Evolutionary conservation across 2,888 invertebrate species (phyloP).

Genomic region (Himalopsyche kuldschensis): DNA sequence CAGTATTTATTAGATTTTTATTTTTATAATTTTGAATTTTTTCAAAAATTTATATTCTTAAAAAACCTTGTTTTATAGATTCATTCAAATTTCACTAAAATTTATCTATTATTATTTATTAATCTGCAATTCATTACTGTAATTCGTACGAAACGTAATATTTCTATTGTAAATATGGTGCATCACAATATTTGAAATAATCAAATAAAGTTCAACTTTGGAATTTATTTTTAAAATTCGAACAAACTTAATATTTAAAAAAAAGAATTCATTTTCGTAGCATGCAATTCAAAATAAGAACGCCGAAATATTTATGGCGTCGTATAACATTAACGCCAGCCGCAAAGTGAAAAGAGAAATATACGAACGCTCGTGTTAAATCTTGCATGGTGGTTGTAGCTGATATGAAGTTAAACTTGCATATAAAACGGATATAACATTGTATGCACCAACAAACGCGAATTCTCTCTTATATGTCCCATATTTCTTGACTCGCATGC

Average conservation of each 20-base stretch:
- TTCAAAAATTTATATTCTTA: no score
- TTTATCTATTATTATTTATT: no score
- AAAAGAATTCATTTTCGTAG: background rate
- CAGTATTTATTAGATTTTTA: no score
- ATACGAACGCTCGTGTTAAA: background rate
- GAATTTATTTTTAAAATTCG: no score
- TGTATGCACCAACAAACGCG: conserved; percentile 1
- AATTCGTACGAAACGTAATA: no score
- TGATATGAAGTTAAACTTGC: background rate
- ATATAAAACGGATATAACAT: background rate
- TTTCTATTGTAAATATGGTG: no score
- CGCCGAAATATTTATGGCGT: background rate
- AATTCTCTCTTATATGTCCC: background rate
- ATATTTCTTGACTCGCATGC: background rate
- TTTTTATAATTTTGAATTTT: no score
- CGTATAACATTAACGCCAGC: background rate
- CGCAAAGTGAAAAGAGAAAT: background rate
- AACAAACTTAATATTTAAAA: background rate
- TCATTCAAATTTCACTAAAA: no score
- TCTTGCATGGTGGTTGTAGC: background rate
- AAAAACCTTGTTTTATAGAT: no score
- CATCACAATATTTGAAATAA: no score
- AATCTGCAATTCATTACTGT: no score
- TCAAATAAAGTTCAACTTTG: no score
- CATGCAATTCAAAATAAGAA: background rate